phyloP scores from a whole-genome alignment of 2,113 vertebrate genomes.

The Callopanchax toddi region DNA sequence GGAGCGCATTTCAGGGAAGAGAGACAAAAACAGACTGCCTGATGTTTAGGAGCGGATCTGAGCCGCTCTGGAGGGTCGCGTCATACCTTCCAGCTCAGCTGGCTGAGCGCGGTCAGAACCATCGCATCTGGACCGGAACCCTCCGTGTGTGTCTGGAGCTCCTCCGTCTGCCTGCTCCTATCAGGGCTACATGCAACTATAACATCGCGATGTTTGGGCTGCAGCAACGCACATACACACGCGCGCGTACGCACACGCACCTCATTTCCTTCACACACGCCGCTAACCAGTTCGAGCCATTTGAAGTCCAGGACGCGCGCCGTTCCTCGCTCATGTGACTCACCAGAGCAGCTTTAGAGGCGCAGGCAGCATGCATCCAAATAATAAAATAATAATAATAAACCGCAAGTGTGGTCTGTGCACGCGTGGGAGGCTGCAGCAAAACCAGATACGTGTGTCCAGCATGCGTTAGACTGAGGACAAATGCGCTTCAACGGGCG shows the following conservation, averaged over 20 bases:
- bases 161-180: constrained; percentile 41
- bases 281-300: not conserved
- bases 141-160: constrained; percentile 43
- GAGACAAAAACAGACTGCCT: not conserved
- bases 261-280: not conserved
- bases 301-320: not conserved
- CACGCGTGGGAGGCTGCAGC: constrained; percentile 51
- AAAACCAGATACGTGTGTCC: constrained; percentile 50
- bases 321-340: constrained; percentile 30
- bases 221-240: constrained; percentile 26
- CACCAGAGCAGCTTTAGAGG: constrained; percentile 32
- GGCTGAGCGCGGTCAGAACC: constrained; percentile 73
- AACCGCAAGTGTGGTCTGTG: constrained; percentile 15
- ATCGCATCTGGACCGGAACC: constrained; percentile 44
- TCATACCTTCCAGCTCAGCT: constrained; percentile 74
- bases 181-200: constrained; percentile 55
- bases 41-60: too few relatives aligned
- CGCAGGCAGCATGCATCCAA: constrained; percentile 42
- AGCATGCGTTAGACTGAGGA: constrained; percentile 49
- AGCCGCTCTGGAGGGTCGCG: not conserved
- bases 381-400: too few relatives aligned
- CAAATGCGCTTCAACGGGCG: constrained; percentile 78
- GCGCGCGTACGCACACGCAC: not conserved
- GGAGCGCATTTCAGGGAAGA: too few relatives aligned
- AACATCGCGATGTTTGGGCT: constrained; percentile 71